Conservation (phyloP, 2,888 invertebrate species). For the Platycheirus albimanus region DNA sequence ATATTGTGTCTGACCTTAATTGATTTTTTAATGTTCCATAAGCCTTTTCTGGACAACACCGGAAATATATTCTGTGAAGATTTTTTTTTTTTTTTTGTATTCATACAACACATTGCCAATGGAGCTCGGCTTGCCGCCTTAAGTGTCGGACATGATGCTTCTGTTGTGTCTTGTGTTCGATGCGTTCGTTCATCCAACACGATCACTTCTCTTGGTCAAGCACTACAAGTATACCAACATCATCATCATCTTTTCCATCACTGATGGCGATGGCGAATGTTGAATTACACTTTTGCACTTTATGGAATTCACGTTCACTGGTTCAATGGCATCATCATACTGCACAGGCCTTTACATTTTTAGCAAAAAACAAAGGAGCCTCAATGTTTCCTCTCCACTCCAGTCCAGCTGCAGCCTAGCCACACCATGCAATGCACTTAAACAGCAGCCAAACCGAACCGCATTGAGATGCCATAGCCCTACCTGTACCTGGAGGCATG, state of each 20-base stretch:
- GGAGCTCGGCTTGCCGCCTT: slow-evolving; percentile 41
- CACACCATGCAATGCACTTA: slow-evolving; percentile 43
- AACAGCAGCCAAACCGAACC: slow-evolving; percentile 52
- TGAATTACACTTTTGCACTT: slow-evolving; percentile 74
- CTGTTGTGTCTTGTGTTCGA: slow-evolving; percentile 39
- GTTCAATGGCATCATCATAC: slow-evolving; percentile 65
- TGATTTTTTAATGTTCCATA: slow-evolving; percentile 44
- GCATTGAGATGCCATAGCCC: slow-evolving; percentile 44
- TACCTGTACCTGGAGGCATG: slow-evolving; percentile 61
- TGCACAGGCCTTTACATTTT: not conserved
- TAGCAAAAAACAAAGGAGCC: slow-evolving; percentile 42
- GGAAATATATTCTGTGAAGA: slow-evolving; percentile 40
- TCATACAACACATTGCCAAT: slow-evolving; percentile 24
- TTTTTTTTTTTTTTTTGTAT: slow-evolving; percentile 16
- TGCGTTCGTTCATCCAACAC: slow-evolving; percentile 2
- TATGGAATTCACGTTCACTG: slow-evolving; percentile 76
- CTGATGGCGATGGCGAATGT: slow-evolving; percentile 37
- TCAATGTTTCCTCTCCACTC: slow-evolving; percentile 8
- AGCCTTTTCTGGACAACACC: slow-evolving; percentile 30
- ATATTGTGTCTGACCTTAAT: slow-evolving; percentile 28
- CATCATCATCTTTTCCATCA: slow-evolving; percentile 34
- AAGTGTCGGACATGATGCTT: slow-evolving; percentile 68
- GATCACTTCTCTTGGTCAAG: slow-evolving; percentile 14
- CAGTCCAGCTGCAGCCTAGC: slow-evolving; percentile 25
- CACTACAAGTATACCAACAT: slow-evolving; percentile 7